phyloP scores from a whole-genome alignment of 2,113 vertebrate species.

The Megalops atlanticus region DNA sequence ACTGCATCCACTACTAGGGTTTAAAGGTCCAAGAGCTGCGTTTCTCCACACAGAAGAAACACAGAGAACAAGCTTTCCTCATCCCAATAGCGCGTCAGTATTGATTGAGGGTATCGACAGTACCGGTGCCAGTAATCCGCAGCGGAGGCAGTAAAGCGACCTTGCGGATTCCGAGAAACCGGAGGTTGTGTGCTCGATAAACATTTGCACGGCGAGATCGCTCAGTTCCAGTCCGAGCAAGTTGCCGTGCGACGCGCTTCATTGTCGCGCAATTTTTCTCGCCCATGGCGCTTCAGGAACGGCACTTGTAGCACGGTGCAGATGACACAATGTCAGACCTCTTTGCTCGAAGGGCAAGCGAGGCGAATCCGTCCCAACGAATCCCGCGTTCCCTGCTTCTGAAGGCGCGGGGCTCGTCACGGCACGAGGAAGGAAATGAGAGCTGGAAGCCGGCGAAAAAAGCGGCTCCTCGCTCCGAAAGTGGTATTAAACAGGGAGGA shows the following conservation, averaged over 20 bases:
- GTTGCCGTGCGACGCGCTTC: slow-evolving; percentile 57
- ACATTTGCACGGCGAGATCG: slow-evolving; percentile 68
- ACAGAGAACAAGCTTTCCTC: neutral
- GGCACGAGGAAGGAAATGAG: slow-evolving; percentile 4
- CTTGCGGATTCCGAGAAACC: slow-evolving; percentile 45
- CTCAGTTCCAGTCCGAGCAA: slow-evolving; percentile 38
- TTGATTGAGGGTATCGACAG: slow-evolving; percentile 42
- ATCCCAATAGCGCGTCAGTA: slow-evolving; percentile 31
- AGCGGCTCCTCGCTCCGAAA: slow-evolving; percentile 14
- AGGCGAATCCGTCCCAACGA: neutral
- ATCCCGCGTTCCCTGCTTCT: neutral
- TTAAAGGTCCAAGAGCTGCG: neutral
- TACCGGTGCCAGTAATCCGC: slow-evolving; percentile 42
- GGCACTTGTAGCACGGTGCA: too few species aligned
- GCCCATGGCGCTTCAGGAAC: too few species aligned
- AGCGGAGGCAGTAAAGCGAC: slow-evolving; percentile 51
- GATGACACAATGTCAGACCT: too few species aligned
- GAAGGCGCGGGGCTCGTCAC: too few species aligned
- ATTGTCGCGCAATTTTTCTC: too few species aligned
- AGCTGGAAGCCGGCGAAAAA: slow-evolving; percentile 10
- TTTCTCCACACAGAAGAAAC: neutral
- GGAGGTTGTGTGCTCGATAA: slow-evolving; percentile 62
- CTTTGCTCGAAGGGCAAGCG: neutral
- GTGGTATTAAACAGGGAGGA: slow-evolving; percentile 39
- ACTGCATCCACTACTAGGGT: too few species aligned